phyloP scores from a whole-genome alignment of 2,888 invertebrate species.

The Mylabris sibirica region DNA sequence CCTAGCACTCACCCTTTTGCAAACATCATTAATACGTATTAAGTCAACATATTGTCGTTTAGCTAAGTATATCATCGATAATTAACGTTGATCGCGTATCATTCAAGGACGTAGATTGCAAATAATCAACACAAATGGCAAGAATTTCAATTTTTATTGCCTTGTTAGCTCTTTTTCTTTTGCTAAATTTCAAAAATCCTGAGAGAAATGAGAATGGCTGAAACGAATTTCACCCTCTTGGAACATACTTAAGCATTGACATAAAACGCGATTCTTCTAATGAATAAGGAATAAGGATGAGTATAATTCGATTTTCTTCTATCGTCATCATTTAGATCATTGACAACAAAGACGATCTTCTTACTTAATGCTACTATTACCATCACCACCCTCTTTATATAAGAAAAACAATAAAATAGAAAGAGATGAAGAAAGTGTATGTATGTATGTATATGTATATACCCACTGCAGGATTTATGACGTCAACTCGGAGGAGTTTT shows the following conservation, averaged over 20 bases:
- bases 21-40: constrained; percentile 59
- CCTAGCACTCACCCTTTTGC: constrained; percentile 31
- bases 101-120: background rate
- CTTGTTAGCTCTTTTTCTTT: no score
- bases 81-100: background rate
- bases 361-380: constrained; percentile 20
- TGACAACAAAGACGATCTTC: constrained; percentile 4
- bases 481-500: constrained; percentile 48
- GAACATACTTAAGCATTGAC: constrained; percentile 16
- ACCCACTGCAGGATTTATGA: constrained; percentile 43
- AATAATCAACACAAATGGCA: background rate
- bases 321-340: background rate
- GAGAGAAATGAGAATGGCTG: no score
- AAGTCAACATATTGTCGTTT: constrained; percentile 55
- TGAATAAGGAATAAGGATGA: constrained; percentile 29
- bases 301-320: background rate
- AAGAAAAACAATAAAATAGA: background rate
- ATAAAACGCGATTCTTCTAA: constrained; percentile 24
- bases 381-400: constrained; percentile 5
- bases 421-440: background rate
- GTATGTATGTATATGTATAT: background rate
- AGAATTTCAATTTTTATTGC: background rate
- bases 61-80: constrained; percentile 6
- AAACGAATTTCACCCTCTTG: background rate
- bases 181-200: no score